Evolutionary conservation across 2,797 vertebrate genomes (phyloP), one percentile per base, ranked within the genome.

Genomic region (Gymnodraco acuticeps): DNA sequence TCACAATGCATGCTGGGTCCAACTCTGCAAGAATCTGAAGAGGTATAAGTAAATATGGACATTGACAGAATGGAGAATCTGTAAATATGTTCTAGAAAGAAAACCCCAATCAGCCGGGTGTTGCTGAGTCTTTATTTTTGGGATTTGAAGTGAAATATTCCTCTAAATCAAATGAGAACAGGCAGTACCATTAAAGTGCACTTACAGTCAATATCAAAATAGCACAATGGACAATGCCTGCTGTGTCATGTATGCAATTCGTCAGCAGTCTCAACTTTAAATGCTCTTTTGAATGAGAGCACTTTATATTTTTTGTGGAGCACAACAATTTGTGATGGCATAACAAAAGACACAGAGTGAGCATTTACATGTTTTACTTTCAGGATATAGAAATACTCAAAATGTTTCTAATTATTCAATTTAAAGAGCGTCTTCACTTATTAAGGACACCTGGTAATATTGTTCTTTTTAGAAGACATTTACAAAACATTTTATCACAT

Each of bases 191-290:
- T 80, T 68, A 64, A n/a, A 7, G 10, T 47, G 45, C 77, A 82
- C 72, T 73, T 59, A 60, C 56, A 67, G 62, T 60, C 58, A 65
- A 62, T 63, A 73, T 69, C 14, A 74, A 80, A 80, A 83, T n/a
- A 68, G 55, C 73, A 66, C 58, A 52, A 10, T 41, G 71, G 81
- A 83, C 81, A 89, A 87, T 65, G 73, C 88, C 86, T 77, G 73
- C 87, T 87, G 87, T 86, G 87, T 81, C 87, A 65, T 89, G 77
- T 88, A 91, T 87, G 85, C 80, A 88, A 91, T 93, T 88, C 89
- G 27, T 60, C 78, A 17, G 69, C 70, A 38, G 27, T 59, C 55
- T 70, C 46, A 76, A 80, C 16, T 75, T 27, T 52, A 80, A 85
- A 69, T 59, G 45, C 33, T 41, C 47, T 62, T 75, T 68, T 64